Base-by-base conservation (phyloP, 1,140 invertebrate genomes). In the Euura lappo region DNA sequence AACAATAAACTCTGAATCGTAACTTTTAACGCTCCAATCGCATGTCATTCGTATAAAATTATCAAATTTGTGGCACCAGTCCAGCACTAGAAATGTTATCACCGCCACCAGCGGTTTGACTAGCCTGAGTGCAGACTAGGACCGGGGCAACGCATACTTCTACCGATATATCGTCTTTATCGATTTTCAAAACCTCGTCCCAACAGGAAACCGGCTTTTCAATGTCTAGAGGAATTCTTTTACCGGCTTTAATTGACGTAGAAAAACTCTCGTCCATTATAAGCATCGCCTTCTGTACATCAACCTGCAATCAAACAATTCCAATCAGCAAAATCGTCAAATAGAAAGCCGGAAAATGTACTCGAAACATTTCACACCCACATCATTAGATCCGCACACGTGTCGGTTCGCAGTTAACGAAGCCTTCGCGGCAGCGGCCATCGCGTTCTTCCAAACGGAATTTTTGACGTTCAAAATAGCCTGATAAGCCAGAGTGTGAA, bases 81-180 rank as follows among this genome's bases (percentile, higher is more conserved):
- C 94, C 95, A 6, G 95, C 94, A 46, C 94, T 94, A 1, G 95
- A 96, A 72, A 97, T 95, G 80, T 97, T 97, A 83, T 97, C 95
- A 2, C 96, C 95, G 10, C 94, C 95, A 1, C 96, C 95, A 0
- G 93, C 95, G 11, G 96, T 97, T 79, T 96, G 92, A 66, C 92
- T 90, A 2, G 94, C 94, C 76, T 95, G 88, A 0, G 94, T 96
- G 79, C 96, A 97, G 0, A 97, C 94, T 4, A 97, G 84, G 3
- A 95, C 95, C 2, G 95, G 95, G 1, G 95, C 94, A 2, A 97
- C 90, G 84, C 96, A 97, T 51, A 96, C 91, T 76, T 94, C 88
- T 6, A 94, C 90, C 65, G 89, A 74, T 45, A 88, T 79, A 13
- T 86, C 79, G 5, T 87, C 84, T n/a, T 75, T 82, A 60, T 85